phyloP scores from a whole-genome alignment of 2,797 vertebrate genomes.

The Gambusia yucatana region DNA sequence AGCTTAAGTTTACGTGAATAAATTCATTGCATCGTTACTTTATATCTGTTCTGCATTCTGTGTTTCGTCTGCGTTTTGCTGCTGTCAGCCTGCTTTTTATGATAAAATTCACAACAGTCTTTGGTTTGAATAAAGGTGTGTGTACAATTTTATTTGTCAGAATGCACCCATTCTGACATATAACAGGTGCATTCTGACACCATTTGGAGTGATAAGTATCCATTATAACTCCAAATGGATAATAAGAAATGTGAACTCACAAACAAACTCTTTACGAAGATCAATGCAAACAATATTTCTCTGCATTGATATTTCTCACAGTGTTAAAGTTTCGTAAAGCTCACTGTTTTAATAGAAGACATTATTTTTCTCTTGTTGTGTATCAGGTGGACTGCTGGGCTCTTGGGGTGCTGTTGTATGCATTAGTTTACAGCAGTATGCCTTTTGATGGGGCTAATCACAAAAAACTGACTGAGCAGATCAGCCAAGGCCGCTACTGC shows the following conservation, averaged over 20 bases:
- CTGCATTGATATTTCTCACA: not conserved
- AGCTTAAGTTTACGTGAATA: not conserved
- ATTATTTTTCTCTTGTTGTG: constrained; percentile 27
- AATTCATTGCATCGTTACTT: not conserved
- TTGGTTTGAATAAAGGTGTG: not conserved
- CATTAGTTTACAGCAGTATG: constrained; percentile 87
- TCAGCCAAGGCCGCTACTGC: constrained; percentile 81
- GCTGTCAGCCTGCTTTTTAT: not conserved
- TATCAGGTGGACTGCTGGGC: constrained; percentile 89
- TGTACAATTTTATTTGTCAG: not conserved
- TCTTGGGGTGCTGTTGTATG: constrained; percentile 85
- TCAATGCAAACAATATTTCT: not conserved
- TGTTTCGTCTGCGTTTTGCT: not conserved
- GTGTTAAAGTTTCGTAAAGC: not conserved
- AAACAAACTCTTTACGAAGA: not conserved
- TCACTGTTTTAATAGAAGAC: not conserved
- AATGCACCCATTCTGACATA: not conserved
- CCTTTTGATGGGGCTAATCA: constrained; percentile 85
- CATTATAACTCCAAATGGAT: not conserved
- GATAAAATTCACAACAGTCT: not conserved
- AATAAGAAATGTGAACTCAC: not conserved
- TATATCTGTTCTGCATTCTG: not conserved
- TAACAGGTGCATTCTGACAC: too few relatives aligned
- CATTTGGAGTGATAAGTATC: too few relatives aligned
- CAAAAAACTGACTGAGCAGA: constrained; percentile 82